Conservation (phyloP, 2,888 invertebrate species). For the Noctua janthe region DNA sequence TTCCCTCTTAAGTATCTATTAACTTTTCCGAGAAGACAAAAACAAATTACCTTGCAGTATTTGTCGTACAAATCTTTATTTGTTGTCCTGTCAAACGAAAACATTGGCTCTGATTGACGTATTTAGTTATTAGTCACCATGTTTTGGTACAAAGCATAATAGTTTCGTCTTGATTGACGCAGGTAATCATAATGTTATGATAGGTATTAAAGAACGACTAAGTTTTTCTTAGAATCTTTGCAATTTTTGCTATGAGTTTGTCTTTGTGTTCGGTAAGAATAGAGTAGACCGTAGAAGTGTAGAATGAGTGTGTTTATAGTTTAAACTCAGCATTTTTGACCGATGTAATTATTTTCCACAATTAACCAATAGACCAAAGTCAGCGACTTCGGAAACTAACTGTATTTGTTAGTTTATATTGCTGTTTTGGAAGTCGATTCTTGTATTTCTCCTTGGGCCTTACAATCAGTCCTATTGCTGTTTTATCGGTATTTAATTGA, state of each 20-base stretch:
- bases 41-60: background rate
- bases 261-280: background rate
- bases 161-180: conserved; percentile 30
- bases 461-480: background rate
- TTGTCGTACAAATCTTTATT: conserved; percentile 21
- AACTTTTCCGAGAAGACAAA: conserved; percentile 36
- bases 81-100: conserved; percentile 18
- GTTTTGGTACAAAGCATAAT: conserved; percentile 7
- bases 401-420: background rate
- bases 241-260: conserved; percentile 2
- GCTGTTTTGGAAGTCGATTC: background rate
- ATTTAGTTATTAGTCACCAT: conserved; percentile 4
- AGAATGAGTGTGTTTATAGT: background rate
- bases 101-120: conserved; percentile 29
- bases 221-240: conserved; percentile 36
- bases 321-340: background rate
- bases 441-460: background rate
- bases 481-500: background rate
- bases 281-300: background rate
- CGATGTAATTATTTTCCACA: background rate
- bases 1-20: background rate
- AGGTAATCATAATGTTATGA: conserved; percentile 34
- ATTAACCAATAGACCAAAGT: background rate
- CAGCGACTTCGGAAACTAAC: background rate
- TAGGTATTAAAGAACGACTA: conserved; percentile 23